Evolutionary conservation across 2,888 invertebrate species (phyloP).

Genomic region (Drosophila pseudotalamancana): DNA sequence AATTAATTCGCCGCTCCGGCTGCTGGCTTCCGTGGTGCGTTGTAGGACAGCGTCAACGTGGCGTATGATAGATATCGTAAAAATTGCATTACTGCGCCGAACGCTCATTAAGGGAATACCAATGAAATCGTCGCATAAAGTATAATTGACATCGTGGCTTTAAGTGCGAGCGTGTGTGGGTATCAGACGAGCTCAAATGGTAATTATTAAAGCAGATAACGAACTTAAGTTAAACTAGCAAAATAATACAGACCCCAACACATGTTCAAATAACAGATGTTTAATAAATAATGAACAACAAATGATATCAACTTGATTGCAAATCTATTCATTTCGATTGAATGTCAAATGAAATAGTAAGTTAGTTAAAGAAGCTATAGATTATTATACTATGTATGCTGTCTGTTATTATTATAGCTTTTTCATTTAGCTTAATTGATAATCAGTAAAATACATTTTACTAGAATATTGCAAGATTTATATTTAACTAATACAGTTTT

Average conservation of each 20-base stretch:
- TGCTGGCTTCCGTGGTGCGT: slow-evolving; percentile 31
- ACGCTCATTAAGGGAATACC: slow-evolving; percentile 65
- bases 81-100: slow-evolving; percentile 65
- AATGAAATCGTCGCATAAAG: slow-evolving; percentile 43
- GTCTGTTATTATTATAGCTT: too few species aligned
- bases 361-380: too few species aligned
- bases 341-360: not conserved
- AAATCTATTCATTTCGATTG: not conserved
- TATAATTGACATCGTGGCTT: slow-evolving; percentile 35
- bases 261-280: slow-evolving; percentile 33
- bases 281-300: not conserved
- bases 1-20: slow-evolving; percentile 59
- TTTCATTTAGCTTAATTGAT: too few species aligned
- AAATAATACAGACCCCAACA: not conserved
- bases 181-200: slow-evolving; percentile 14
- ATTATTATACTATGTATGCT: too few species aligned
- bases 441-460: too few species aligned
- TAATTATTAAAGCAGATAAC: slow-evolving; percentile 36
- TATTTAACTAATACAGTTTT: too few species aligned
- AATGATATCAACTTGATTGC: not conserved
- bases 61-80: slow-evolving; percentile 71
- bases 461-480: too few species aligned
- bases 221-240: slow-evolving; percentile 11
- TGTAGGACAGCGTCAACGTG: slow-evolving; percentile 41
- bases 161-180: slow-evolving; percentile 6